Base-by-base conservation (phyloP, 2,113 vertebrate genomes). In the Anoplopoma fimbria region DNA sequence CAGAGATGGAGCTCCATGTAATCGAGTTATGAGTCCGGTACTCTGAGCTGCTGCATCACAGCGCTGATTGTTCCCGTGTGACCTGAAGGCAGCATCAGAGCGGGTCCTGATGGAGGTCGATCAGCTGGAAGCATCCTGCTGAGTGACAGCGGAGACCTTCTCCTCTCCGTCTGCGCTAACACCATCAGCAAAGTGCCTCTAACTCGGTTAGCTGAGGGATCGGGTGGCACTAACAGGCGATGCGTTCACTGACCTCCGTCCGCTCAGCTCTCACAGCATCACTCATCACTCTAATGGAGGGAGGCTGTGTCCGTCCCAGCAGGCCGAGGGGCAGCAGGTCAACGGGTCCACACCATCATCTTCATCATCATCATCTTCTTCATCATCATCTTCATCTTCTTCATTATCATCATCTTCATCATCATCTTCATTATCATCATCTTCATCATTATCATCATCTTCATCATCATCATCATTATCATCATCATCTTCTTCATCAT, bases 161-260 rank as follows among this genome's bases (percentile, higher is more conserved):
- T 86, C 85, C 87, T 81, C 88, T 83, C 31, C 9, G 70, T 85
- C 85, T 83, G 36, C 63, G 57, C 81, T 89, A 88, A 92, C 87
- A 70, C 83, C 77, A 87, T 92, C 85, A 91, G 91, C 89, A 89
- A 88, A 90, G 91, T 92, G 91, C 85, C 88, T 9, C 86, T 92
- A 92, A 92, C 87, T 86, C n/a, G n/a, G 89, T 92, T 92, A 90
- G 85, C 85, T n/a, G 71, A 60, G 12, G 71, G 88, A 90, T 89
- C 23, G 70, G 70, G 87, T 89, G 87, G 84, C 82, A 42, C 84
- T 87, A 82, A 92, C 79, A 70, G 81, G 81, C 69, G 69, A 34
- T 87, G 84, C 76, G 74, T 87, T 90, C 10, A n/a, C 79, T 51
- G 72, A 87, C 78, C 81, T 70, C 80, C 75, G 89, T 72, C 87